Percentiles rank a stretch among this genome's conserved stretches.
These are phyloP conservation scores for Phyto melanocephala DNA, from an alignment of 2,888 invertebrate species.

Conservation along the genomic window DNA sequence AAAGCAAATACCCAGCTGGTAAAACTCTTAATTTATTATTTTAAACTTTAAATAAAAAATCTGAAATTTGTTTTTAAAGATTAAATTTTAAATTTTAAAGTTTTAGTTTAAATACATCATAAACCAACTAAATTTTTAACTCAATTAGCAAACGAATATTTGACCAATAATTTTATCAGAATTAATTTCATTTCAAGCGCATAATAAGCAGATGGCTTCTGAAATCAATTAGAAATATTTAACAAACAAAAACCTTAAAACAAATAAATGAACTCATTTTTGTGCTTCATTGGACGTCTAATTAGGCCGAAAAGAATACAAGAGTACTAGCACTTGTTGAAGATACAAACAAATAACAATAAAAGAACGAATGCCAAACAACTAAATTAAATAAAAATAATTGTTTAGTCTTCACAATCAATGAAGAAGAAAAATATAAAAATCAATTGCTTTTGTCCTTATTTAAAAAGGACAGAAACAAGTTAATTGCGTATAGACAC, in stretches of 20 bases:
- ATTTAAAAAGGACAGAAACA: not conserved
- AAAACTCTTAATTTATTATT: too few relatives aligned
- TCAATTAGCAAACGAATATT: too few relatives aligned
- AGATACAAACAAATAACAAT: not conserved
- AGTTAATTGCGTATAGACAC: slow-evolving; percentile 1
- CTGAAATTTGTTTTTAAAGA: too few relatives aligned
- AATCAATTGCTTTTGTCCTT: slow-evolving; percentile 19
- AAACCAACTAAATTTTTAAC: too few relatives aligned
- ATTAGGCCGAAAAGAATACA: not conserved
- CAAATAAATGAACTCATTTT: not conserved
- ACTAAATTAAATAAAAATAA: not conserved
- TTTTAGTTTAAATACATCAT: too few relatives aligned
- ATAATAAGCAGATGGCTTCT: not conserved
- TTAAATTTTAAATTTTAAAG: too few relatives aligned
- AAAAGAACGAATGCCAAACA: not conserved
- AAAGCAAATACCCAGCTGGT: too few relatives aligned
- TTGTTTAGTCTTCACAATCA: not conserved
- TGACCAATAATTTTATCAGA: too few relatives aligned
- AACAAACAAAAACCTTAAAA: not conserved
- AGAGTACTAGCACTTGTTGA: not conserved
- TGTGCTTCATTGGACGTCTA: slow-evolving; percentile 5
- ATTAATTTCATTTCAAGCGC: not conserved
- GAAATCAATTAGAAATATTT: slow-evolving; percentile 13
- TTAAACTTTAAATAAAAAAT: too few relatives aligned
- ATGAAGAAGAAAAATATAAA: slow-evolving; percentile 4